These are phyloP conservation scores for Drosophila lowei DNA, from an alignment of 1,140 invertebrate species.

Conservation along the genomic window DNA sequence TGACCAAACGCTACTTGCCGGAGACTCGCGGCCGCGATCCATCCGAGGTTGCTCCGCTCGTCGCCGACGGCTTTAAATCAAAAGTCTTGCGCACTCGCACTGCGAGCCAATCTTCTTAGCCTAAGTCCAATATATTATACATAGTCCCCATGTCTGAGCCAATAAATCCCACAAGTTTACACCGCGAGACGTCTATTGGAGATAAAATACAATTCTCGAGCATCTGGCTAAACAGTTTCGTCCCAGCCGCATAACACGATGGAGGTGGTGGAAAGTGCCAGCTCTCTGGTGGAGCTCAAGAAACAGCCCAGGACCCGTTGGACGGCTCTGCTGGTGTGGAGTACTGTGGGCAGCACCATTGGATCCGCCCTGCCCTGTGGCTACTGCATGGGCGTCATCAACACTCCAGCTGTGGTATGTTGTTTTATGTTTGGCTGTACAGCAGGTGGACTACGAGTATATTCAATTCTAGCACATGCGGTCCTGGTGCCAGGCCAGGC, in stretches of 20 bases:
- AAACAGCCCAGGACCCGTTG: slow-evolving; percentile 26
- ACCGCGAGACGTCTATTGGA: neutral
- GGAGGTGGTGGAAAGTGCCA: slow-evolving; percentile 13
- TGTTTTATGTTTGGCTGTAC: neutral
- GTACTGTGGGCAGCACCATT: slow-evolving; percentile 85
- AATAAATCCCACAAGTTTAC: no score
- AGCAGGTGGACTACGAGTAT: neutral
- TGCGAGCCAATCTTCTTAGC: slow-evolving; percentile 8
- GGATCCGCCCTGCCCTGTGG: slow-evolving; percentile 93
- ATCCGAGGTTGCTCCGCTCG: slow-evolving; percentile 85
- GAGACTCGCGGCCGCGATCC: slow-evolving; percentile 88
- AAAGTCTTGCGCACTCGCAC: slow-evolving; percentile 57
- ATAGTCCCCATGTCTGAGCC: no score
- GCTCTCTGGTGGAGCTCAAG: slow-evolving; percentile 12
- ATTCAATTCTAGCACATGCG: slow-evolving; percentile 85
- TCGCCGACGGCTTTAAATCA: slow-evolving; percentile 83
- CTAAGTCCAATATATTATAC: slow-evolving; percentile 8
- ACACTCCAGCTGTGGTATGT: slow-evolving; percentile 84
- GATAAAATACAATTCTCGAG: neutral
- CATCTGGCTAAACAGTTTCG: neutral
- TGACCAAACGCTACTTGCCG: slow-evolving; percentile 87
- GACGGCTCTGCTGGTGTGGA: slow-evolving; percentile 53
- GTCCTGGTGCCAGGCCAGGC: slow-evolving; percentile 88
- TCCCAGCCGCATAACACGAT: neutral
- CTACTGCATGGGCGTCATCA: slow-evolving; percentile 94